Evolutionary conservation across 2,797 vertebrate genomes (phyloP), one percentile per base, ranked within the genome.

Genomic region (Sorex maritimensis): DNA sequence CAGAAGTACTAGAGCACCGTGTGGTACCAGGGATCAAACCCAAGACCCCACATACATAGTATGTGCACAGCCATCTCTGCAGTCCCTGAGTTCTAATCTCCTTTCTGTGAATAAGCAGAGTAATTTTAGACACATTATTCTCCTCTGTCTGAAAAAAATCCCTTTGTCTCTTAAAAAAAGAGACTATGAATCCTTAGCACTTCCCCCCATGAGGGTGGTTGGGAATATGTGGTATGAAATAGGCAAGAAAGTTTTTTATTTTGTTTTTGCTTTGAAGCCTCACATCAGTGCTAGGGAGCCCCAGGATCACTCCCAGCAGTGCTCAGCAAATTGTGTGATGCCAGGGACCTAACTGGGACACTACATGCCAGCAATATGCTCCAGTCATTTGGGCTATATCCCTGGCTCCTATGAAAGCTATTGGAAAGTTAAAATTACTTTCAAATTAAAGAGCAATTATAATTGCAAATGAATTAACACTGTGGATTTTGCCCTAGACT

Each of bases 121-220:
- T 84, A 63, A 86, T 44, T 79, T 88, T 82, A 90, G 61, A 21
- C 58, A 92, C 84, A 58, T 94, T 52, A 52, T 49, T 94, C 19
- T 88, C 72, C 81, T 38, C 49, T 52, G 46, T 55, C 78, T 81
- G 68, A 23, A 77, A 44, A 44, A 44, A 44, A 44, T 73, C 38
- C 41, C 41, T 44, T 5, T 34, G 34, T 34, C 34, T 34, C 34
- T 34, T 34, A 44, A 44, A 44, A 90, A 78, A 65, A 91, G 75
- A 80, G 74, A 30, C 85, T 78, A 11, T 2, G 8, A 8, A 72
- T 74, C 52, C 74, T 78, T 73, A 83, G 28, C 61, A 52, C 81
- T 65, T 21, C 41, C 13, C 26, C 7, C 41, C 41, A 44, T 38
- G 15, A 82, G 28, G 71, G 41, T 86, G n/a, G 9, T 73, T 90